Percentiles rank a stretch among this genome's conserved stretches.
phyloP scores from a whole-genome alignment of 2,113 vertebrate genomes.

The Centrocercus urophasianus region DNA sequence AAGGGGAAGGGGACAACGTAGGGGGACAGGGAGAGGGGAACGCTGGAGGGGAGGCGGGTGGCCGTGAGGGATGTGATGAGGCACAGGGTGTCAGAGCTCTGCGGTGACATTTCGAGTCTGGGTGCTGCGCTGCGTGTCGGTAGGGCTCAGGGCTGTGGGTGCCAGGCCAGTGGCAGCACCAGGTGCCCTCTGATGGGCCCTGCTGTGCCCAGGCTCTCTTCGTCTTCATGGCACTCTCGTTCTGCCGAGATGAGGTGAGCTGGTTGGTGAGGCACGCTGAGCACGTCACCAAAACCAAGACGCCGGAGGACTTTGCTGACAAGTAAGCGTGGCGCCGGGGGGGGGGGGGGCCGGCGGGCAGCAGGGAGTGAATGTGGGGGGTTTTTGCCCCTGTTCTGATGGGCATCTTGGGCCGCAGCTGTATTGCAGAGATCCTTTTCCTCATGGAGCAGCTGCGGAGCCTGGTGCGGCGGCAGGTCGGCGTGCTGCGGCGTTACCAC shows the following conservation, averaged over 20 bases:
- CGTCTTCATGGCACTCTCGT: constrained; percentile 91
- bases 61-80: no score
- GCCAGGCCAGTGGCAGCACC: neutral
- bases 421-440: constrained; percentile 88
- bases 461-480: constrained; percentile 72
- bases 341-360: accelerated
- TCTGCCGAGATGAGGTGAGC: constrained; percentile 91
- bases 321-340: constrained; percentile 64
- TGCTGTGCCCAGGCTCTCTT: constrained; percentile 81
- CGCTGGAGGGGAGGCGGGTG: neutral
- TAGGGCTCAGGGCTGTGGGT: neutral
- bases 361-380: accelerated
- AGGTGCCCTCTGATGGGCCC: accelerated
- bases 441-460: constrained; percentile 83
- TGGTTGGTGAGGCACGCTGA: constrained; percentile 92
- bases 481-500: constrained; percentile 87
- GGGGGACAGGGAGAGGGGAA: neutral
- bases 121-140: accelerated
- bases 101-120: neutral
- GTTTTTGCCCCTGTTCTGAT: neutral
- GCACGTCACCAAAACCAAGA: constrained; percentile 91
- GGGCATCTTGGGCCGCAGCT: constrained; percentile 60
- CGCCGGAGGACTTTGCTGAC: constrained; percentile 88
- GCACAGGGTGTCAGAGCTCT: neutral
- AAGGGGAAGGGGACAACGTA: no score